Evolutionary conservation across 2,888 invertebrate genomes (phyloP), one percentile per base, ranked within the genome.

Genomic region (Melanargia galathea): DNA sequence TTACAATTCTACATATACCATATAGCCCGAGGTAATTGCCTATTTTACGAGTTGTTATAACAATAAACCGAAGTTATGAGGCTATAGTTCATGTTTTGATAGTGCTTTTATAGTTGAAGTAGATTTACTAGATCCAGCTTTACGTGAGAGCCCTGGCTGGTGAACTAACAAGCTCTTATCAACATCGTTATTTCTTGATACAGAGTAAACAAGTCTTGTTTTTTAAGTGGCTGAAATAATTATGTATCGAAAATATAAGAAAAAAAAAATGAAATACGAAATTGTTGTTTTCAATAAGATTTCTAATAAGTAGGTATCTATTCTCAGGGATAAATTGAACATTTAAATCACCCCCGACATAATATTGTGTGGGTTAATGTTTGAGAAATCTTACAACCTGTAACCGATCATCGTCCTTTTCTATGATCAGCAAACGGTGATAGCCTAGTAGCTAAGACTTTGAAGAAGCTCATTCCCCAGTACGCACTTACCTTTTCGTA

Each of bases 41-140:
- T 35, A 52, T 52, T 52, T 52, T 52, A 52, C 52, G 52, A 52
- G 52, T 52, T 52, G 52, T 52, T 52, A 52, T 52, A 52, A 52
- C 52, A 52, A 35, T 52, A 52, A 52, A 52, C 52, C 20, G 52
- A 52, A 52, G 52, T 52, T 52, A 52, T 35, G 52, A 16, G 18
- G 33, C 51, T 33, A 18, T 52, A 52, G 52, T 52, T 52, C 20
- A 33, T 52, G 20, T 52, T 35, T 35, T 20, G 52, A 52, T 52
- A 52, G 20, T 20, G 35, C 33, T 52, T 52, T 52, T 26, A 51
- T 51, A 51, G 51, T 51, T 51, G 33, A 52, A 52, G 52, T 52
- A 52, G 52, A 35, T 52, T 52, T 52, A 52, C 52, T 33, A 35
- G 33, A 52, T 35, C 52, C 18, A 35, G 20, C 18, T 35, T 52